phyloP scores from a whole-genome alignment of 2,888 invertebrate genomes.

The Gnatocerus cornutus region DNA sequence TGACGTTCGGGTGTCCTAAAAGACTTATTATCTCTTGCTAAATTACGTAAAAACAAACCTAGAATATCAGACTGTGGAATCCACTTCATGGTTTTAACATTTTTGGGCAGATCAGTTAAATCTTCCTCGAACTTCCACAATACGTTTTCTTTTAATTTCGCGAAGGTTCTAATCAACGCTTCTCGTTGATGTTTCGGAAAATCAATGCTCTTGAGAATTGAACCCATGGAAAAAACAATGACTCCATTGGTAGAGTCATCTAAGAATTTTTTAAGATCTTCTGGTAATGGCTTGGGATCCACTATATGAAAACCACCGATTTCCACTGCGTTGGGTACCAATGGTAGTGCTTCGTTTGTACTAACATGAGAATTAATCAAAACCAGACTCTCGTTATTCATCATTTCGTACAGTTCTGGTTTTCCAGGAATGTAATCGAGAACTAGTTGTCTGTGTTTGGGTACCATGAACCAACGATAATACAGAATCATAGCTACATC shows the following conservation, averaged over 20 bases:
- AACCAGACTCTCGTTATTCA: constrained; percentile 60
- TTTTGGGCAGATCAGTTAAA: constrained; percentile 64
- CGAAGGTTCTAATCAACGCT: constrained; percentile 74
- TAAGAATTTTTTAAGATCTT: constrained; percentile 60
- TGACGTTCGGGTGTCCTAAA: constrained; percentile 57
- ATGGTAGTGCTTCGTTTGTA: constrained; percentile 71
- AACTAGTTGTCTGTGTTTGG: constrained; percentile 51
- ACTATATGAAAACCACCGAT: constrained; percentile 74
- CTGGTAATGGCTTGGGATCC: constrained; percentile 59
- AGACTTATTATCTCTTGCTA: too few species aligned
- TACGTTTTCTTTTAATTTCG: constrained; percentile 74
- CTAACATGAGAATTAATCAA: constrained; percentile 71
- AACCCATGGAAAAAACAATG: constrained; percentile 72
- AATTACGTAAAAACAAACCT: constrained; percentile 42
- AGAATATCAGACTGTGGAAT: constrained; percentile 66
- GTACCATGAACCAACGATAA: constrained; percentile 9
- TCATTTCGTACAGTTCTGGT: constrained; percentile 42
- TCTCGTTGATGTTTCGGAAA: constrained; percentile 67
- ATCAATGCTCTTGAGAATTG: constrained; percentile 33
- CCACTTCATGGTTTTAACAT: constrained; percentile 66
- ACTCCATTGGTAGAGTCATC: constrained; percentile 69
- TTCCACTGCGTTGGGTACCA: constrained; percentile 74
- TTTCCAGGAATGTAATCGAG: constrained; percentile 29
- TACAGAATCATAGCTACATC: constrained; percentile 20
- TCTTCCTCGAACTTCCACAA: constrained; percentile 75